Evolutionary conservation across 2,113 vertebrate species (phyloP).

Genomic region (Chamaea fasciata): DNA sequence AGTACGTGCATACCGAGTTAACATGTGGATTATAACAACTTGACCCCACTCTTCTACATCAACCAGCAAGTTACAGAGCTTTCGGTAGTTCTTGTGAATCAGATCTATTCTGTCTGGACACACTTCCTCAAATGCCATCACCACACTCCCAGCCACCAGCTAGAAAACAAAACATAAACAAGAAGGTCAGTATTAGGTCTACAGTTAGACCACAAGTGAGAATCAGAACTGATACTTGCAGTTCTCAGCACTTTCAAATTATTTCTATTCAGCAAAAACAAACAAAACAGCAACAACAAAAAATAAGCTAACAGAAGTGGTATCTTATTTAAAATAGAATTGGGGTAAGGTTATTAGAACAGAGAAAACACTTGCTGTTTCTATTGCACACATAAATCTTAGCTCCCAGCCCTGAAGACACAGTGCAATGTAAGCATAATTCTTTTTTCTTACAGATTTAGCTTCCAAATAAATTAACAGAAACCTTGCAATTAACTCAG

Average conservation of each 20-base stretch:
- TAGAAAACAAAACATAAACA: constrained; percentile 67
- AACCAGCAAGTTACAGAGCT: constrained; percentile 93
- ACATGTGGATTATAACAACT: constrained; percentile 96
- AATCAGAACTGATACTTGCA: neutral
- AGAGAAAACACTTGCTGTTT: neutral
- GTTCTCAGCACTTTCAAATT: neutral
- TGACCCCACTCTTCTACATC: constrained; percentile 99
- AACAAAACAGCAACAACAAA: neutral
- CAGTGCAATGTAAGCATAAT: constrained; percentile 10
- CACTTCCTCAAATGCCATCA: constrained; percentile 97
- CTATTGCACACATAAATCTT: constrained; percentile 48
- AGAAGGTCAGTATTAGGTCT: constrained; percentile 19
- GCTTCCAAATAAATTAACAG: constrained; percentile 29
- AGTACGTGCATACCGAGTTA: constrained; percentile 92
- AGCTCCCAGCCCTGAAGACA: neutral
- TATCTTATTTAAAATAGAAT: neutral
- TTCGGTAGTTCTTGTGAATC: constrained; percentile 97
- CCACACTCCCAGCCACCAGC: constrained; percentile 96
- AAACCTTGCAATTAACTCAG: constrained; percentile 37
- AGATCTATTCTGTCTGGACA: constrained; percentile 97
- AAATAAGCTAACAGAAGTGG: neutral
- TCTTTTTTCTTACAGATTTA: neutral
- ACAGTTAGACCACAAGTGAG: neutral
- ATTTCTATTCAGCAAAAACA: neutral
- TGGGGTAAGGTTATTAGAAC: neutral